Base-by-base conservation (phyloP, 2,888 invertebrate species). In the Mechanitis messenoides region DNA sequence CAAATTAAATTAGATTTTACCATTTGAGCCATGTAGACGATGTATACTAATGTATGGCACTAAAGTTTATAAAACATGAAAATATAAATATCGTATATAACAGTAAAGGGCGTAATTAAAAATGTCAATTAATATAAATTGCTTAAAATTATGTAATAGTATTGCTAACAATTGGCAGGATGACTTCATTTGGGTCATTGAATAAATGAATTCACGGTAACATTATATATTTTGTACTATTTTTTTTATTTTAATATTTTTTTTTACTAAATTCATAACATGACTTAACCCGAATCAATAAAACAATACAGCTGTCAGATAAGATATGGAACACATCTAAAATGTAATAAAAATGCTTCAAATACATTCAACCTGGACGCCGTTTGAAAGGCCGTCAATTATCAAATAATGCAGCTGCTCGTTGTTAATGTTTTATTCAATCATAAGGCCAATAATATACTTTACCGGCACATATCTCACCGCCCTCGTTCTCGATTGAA, bases 401-500 rank as follows among this genome's bases (percentile, higher is more conserved):
- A 59, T 60, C 61, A 53, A 61, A 61, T 58, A 61, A 63, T 57
- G 59, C 68, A 70, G 60, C 64, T 63, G 68, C 56, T 57, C 55
- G 60, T 65, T 62, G 66, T 66, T 68, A 70, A 70, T 63, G 69
- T 65, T 66, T 64, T 66, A 62, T 69, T 74, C 70, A 74, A 72
- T 74, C 71, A 71, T 63, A 68, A 66, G 58, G 57, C 63, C 61
- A 66, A 71, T 69, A 70, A 60, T 64, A 57, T 55, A 62, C 56
- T 50, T 55, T 56, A 69, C 64, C 67, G 65, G 60, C 63, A 61
- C 69, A 69, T 74, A 69, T 69, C 74, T 66, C 64, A 62, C 69
- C 55, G 58, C 62, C 69, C 68, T 62, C 61, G 67, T 58, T 65
- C 67, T 65, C 62, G 59, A 68, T 67, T 55, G 64, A 65, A 63